Percentiles rank a stretch among this genome's conserved stretches.
Evolutionary conservation across 2,113 vertebrate species (phyloP).

Genomic region (Mohoua ochrocephala): DNA sequence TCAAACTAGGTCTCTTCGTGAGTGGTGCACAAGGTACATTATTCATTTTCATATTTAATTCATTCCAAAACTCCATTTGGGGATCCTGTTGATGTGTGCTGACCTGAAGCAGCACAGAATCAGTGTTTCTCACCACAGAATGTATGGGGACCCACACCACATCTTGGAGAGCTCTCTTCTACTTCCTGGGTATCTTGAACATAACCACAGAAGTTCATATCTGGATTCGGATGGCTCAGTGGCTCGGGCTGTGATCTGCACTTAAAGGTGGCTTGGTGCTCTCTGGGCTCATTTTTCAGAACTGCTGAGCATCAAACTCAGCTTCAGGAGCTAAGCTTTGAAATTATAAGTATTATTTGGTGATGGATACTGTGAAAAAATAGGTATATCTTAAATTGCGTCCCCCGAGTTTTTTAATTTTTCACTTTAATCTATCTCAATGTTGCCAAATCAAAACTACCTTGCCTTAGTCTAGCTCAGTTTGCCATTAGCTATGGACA

Average conservation of each 20-base stretch:
- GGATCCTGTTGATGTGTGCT: neutral
- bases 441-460: neutral
- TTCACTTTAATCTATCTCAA: neutral
- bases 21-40: neutral
- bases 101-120: neutral
- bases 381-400: neutral
- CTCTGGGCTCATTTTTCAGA: neutral
- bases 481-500: neutral
- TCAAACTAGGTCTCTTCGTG: neutral
- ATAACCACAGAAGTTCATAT: neutral
- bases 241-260: neutral
- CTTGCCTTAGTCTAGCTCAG: neutral
- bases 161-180: neutral
- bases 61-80: constrained; percentile 28
- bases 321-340: neutral
- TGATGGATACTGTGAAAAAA: neutral
- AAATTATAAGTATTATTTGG: neutral
- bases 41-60: constrained; percentile 61
- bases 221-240: neutral
- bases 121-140: neutral
- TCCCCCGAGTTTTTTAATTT: neutral
- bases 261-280: neutral
- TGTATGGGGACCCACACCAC: neutral
- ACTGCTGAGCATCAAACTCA: neutral
- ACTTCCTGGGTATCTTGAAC: neutral